Evolutionary conservation across 2,797 vertebrate species (phyloP).

Genomic region (Harpagifer antarcticus): DNA sequence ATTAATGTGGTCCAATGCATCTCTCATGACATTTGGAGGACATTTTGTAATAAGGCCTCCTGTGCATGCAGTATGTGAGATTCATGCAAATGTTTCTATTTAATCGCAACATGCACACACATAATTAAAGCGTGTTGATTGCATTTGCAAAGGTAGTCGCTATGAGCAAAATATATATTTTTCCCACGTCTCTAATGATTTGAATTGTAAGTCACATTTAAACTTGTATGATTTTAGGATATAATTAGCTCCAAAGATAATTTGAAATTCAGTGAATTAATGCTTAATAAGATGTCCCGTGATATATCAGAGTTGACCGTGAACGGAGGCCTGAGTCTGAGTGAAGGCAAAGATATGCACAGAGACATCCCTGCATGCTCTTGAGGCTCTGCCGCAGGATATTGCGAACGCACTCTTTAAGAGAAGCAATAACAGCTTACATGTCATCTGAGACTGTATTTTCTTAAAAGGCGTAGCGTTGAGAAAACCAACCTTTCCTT

Average conservation of each 20-base stretch:
- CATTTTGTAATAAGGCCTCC: not conserved
- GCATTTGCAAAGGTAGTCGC: not conserved
- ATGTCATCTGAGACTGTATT: slow-evolving; percentile 59
- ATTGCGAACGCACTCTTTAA: slow-evolving; percentile 59
- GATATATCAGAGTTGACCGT: slow-evolving; percentile 19
- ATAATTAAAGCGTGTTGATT: slow-evolving; percentile 1
- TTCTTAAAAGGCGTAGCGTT: slow-evolving; percentile 41
- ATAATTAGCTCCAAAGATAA: not conserved
- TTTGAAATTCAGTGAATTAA: slow-evolving; percentile 13
- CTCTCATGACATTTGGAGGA: not conserved
- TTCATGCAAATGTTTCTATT: not conserved
- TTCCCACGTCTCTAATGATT: not conserved
- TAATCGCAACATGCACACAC: not conserved
- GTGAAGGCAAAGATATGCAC: slow-evolving; percentile 55
- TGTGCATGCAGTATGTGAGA: not conserved
- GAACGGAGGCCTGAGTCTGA: slow-evolving; percentile 27
- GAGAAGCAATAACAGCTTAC: slow-evolving; percentile 68
- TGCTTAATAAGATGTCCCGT: slow-evolving; percentile 1
- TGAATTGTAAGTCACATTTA: slow-evolving; percentile 14
- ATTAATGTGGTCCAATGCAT: slow-evolving; percentile 9
- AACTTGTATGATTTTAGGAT: not conserved
- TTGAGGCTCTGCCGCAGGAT: slow-evolving; percentile 62
- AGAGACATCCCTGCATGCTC: slow-evolving; percentile 45
- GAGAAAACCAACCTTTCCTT: slow-evolving; percentile 47
- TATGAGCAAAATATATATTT: not conserved